Evolutionary conservation across 1,140 invertebrate genomes (phyloP).

Genomic region (Diorhabda elongata): DNA sequence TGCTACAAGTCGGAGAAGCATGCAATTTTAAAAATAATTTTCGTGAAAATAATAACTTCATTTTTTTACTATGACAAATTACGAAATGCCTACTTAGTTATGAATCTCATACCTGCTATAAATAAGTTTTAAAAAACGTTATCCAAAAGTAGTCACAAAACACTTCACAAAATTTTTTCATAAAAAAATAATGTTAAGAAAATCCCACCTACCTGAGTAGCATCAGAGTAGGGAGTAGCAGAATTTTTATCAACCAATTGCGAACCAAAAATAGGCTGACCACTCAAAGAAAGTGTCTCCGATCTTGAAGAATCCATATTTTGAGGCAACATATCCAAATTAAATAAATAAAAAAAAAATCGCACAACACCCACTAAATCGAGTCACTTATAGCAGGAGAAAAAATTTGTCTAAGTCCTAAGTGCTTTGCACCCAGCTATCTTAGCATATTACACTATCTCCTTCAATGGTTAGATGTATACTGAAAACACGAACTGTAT

Average conservation of each 20-base stretch:
- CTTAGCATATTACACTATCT: conserved; percentile 35
- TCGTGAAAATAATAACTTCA: too few species aligned
- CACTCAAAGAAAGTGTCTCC: conserved; percentile 49
- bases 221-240: conserved; percentile 91
- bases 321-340: conserved; percentile 56
- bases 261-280: conserved; percentile 72
- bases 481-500: conserved; percentile 40
- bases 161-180: conserved; percentile 11
- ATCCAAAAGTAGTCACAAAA: neutral
- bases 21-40: too few species aligned
- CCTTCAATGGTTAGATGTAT: conserved; percentile 23
- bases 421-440: conserved; percentile 36
- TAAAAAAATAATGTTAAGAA: neutral
- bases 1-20: too few species aligned
- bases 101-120: neutral
- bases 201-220: conserved; percentile 76
- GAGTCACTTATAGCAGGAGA: conserved; percentile 16
- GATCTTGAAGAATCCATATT: conserved; percentile 48
- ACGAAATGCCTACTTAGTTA: too few species aligned
- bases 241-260: conserved; percentile 85
- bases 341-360: conserved; percentile 19
- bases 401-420: conserved; percentile 41
- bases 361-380: conserved; percentile 24
- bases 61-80: too few species aligned
- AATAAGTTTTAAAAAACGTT: conserved; percentile 1